phyloP scores from a whole-genome alignment of 2,113 vertebrate species.

The Ciconia stormi region DNA sequence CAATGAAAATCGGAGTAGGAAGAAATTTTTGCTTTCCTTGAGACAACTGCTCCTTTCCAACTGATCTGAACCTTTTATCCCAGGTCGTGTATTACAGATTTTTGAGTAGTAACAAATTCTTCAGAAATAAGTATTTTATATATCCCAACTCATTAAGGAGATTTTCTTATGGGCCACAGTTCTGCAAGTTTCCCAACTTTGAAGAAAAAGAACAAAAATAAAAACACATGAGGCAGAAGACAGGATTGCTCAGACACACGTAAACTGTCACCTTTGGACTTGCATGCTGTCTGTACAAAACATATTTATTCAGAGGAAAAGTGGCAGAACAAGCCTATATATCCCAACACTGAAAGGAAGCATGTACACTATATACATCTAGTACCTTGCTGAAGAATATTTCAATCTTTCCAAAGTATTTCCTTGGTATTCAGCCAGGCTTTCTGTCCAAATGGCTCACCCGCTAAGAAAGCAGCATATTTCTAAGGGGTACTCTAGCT shows the following conservation, averaged over 20 bases:
- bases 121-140: background rate
- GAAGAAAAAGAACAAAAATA: background rate
- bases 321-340: background rate
- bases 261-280: background rate
- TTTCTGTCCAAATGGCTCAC: background rate
- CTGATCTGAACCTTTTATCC: background rate
- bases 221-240: background rate
- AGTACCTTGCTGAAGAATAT: background rate
- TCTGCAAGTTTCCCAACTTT: background rate
- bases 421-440: background rate
- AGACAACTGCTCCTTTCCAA: background rate
- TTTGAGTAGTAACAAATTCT: background rate
- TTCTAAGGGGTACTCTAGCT: background rate
- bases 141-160: background rate
- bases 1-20: background rate
- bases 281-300: background rate
- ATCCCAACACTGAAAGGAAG: background rate
- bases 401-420: background rate
- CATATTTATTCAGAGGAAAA: background rate
- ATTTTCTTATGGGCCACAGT: background rate
- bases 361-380: too few species aligned
- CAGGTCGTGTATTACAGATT: background rate
- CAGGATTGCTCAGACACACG: background rate
- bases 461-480: background rate
- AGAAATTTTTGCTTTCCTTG: background rate